Base-by-base conservation (phyloP, 2,113 vertebrate genomes). In the Thomomys bottae region DNA sequence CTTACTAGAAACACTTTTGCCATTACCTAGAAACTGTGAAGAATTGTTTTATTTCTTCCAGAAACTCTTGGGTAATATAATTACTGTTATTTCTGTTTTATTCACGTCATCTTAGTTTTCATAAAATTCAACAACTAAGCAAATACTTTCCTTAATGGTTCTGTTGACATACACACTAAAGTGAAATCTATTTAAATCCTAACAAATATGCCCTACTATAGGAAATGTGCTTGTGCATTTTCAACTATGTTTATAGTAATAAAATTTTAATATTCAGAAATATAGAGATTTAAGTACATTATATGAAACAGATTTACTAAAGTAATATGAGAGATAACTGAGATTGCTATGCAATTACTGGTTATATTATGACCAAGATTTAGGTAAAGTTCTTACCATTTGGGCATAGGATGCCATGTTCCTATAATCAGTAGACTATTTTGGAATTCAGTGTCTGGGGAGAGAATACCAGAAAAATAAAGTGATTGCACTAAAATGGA, bases 41-140 rank as follows among this genome's bases (percentile, higher is more conserved):
- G 93, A 95, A 84, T 95, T 95, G 66, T 23, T 96, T 96, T 91
- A 82, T 95, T 96, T 95, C 21, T 88, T 15, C 79, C 30, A 94
- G 42, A 95, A 96, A 96, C 32, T 28, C 93, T 59, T 96, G 38
- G 78, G 81, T 95, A 95, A 94, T 94, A 63, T 96, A 96, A 95
- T 95, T 21, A 91, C 26, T 96, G 88, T 87, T 95, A 85, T 84
- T 95, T 96, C 95, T 89, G 54, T 63, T 91, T 95, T 94, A 94
- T 78, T 23, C 38, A 95, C 89, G 95, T 76, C 26, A 84, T 85
- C 32, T 88, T 59, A 40, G 36, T 66, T 95, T 85, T 84, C 73
- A 95, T 80, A 84, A 95, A 96, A 96, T 91, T 42, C 92, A 57
- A 8, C 59, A 96, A 93, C 92, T 92, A 93, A 96, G 70, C 87